Percentiles rank a stretch among this genome's conserved stretches.
Evolutionary conservation across 2,888 invertebrate genomes (phyloP).

Genomic region (Abrostola tripartita): DNA sequence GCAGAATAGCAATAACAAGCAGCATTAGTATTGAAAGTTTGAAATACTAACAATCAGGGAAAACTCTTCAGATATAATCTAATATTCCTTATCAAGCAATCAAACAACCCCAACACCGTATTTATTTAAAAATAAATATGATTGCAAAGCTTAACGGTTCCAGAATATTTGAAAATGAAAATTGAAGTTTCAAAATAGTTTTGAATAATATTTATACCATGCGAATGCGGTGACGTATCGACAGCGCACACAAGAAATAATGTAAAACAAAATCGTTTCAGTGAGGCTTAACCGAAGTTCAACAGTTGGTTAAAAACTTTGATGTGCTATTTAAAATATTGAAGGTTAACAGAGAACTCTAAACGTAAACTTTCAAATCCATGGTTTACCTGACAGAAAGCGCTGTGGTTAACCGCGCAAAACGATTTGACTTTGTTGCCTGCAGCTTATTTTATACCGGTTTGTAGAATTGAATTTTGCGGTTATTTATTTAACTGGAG

Average conservation of each 20-base stretch:
- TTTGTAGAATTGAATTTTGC: constrained; percentile 87
- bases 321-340: constrained; percentile 74
- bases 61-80: background rate
- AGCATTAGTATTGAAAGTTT: background rate
- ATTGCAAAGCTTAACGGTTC: background rate
- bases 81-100: background rate
- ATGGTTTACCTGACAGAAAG: constrained; percentile 82
- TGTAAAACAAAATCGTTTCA: constrained; percentile 65
- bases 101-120: background rate
- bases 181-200: constrained; percentile 17
- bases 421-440: constrained; percentile 86
- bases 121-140: background rate
- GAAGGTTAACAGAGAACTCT: constrained; percentile 71
- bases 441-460: constrained; percentile 87
- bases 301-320: constrained; percentile 69
- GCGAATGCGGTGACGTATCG: constrained; percentile 47
- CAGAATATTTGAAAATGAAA: background rate
- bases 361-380: constrained; percentile 83
- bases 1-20: background rate
- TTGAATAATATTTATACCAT: constrained; percentile 42
- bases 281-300: constrained; percentile 61
- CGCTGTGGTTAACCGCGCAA: constrained; percentile 85
- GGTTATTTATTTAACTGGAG: constrained; percentile 86
- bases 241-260: constrained; percentile 57
- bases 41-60: background rate